Evolutionary conservation across 2,113 vertebrate species (phyloP).

Genomic region (Malurus cyaneus): DNA sequence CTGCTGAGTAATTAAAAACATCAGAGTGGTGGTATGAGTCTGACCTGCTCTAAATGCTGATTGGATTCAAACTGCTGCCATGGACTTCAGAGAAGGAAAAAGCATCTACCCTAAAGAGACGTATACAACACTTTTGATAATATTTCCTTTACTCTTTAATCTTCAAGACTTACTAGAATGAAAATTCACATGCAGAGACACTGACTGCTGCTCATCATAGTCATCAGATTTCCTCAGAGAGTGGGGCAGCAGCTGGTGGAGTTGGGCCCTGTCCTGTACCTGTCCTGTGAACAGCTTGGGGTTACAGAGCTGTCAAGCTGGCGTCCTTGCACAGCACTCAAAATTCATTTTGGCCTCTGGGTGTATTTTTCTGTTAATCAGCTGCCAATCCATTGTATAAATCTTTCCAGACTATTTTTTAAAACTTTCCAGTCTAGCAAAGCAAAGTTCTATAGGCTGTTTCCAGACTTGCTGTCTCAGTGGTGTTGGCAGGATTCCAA

Average conservation of each 20-base stretch:
- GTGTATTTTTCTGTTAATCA: conserved; percentile 59
- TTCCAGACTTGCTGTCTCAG: conserved; percentile 58
- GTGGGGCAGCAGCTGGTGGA: not conserved
- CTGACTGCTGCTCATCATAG: not conserved
- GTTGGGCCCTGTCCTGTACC: not conserved
- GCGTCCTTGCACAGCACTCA: conserved; percentile 1
- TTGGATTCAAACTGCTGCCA: not conserved
- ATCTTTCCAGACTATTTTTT: conserved; percentile 51
- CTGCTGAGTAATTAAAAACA: not conserved
- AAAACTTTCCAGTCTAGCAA: conserved; percentile 62
- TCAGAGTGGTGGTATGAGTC: not conserved
- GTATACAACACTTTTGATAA: not conserved
- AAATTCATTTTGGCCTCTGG: conserved; percentile 32
- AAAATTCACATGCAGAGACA: not conserved
- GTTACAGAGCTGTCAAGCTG: not conserved
- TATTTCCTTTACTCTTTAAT: not conserved
- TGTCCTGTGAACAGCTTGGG: not conserved
- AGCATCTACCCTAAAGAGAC: not conserved
- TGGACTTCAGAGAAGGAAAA: not conserved
- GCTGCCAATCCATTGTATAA: conserved; percentile 56
- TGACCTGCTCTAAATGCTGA: not conserved
- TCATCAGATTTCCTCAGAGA: not conserved
- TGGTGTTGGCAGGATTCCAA: conserved; percentile 7
- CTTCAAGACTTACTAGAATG: not conserved
- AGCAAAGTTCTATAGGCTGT: conserved; percentile 2